Evolutionary conservation across 2,113 vertebrate genomes (phyloP), one percentile per base, ranked within the genome.

Genomic region (Beaufortia kweichowensis): DNA sequence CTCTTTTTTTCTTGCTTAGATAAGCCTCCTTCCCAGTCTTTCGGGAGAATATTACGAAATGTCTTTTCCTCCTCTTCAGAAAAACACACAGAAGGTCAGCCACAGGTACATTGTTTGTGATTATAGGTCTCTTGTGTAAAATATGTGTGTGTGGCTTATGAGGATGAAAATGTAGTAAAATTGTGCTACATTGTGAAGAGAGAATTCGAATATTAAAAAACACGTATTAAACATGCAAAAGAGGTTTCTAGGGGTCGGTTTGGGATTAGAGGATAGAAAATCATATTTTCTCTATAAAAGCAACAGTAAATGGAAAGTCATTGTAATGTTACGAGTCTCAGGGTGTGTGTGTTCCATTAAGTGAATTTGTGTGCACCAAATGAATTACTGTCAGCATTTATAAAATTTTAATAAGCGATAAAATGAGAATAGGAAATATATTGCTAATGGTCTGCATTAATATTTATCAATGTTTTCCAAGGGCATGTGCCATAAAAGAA

Each of bases 11-110:
- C 4, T 33, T 75, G 56, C 43, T 23, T 50, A 91, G 90, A 85
- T 15, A 86, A 88, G 82, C 86, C 84, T 76, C 79, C 89, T 72
- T 77, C 89, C 1, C 87, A 86, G 78, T 88, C 90, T 0, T 81
- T 91, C 71, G 87, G 90, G 59, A 86, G 71, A 62, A 86, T 87
- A 3, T 81, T 91, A 59, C 71, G 79, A 73, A 86, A 64, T 24
- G 66, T 92, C 65, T 91, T 92, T 82, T 80, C 78, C 19, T 77
- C 88, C 6, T 77, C 80, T 66, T 81, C 75, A 65, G 84, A 66
- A 82, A 84, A 80, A 78, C 84, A 74, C 26, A 29, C 77, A 23
- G 88, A 91, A 17, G 83, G 84, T 17, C 85, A 84, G 75, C 55
- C 83, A 6, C 88, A 90, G 90, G 91, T 91, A 61, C 76, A 70